These are phyloP conservation scores for Sciurus niger DNA, from an alignment of 2,113 vertebrate species.

Conservation along the genomic window DNA sequence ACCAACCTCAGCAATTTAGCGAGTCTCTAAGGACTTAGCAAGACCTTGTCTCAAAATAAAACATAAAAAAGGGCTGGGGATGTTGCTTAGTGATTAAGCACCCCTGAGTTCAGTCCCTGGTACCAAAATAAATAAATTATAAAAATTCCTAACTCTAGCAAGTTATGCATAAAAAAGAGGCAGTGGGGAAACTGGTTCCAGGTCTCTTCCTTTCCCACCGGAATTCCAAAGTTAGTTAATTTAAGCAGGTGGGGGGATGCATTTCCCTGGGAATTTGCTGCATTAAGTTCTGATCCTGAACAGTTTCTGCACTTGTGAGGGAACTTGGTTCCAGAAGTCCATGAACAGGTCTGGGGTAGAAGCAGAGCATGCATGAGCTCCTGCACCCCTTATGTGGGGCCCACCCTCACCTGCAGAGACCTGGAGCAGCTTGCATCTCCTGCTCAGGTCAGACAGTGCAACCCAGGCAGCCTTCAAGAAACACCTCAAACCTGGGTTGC, in stretches of 20 bases:
- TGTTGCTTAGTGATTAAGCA: too few species aligned
- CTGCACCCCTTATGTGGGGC: fast-evolving
- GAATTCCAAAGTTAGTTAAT: neutral
- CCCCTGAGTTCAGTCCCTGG: too few species aligned
- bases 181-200: neutral
- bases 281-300: neutral
- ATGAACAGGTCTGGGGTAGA: neutral
- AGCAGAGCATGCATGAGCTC: neutral
- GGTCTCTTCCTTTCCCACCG: neutral
- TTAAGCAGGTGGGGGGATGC: too few species aligned
- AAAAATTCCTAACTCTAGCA: neutral
- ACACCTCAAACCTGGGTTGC: conserved; percentile 58
- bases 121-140: too few species aligned
- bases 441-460: neutral
- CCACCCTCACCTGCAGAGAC: fast-evolving
- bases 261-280: neutral
- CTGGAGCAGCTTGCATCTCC: fast-evolving
- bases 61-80: too few species aligned
- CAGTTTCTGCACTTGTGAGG: neutral
- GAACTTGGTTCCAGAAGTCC: neutral
- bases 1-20: too few species aligned
- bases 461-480: conserved; percentile 52
- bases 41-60: too few species aligned
- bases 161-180: neutral
- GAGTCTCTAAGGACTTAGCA: too few species aligned